Base-by-base conservation (phyloP, 1,140 invertebrate genomes). In the Metopolophium dirhodum region DNA sequence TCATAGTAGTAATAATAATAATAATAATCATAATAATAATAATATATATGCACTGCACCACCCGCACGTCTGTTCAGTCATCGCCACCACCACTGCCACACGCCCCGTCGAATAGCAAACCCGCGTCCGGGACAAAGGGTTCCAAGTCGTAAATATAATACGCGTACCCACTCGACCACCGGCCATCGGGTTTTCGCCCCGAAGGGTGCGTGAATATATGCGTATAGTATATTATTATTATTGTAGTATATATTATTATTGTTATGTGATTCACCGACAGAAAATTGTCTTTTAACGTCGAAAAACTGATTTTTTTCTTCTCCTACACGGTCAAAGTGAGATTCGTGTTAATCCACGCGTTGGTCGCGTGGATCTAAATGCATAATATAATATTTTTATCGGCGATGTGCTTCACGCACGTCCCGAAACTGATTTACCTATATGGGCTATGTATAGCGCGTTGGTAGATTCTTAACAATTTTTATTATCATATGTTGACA, bases 141-240 rank as follows among this genome's bases (percentile, higher is more conserved):
- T 85, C 23, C 23, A 85, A 85, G 83, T 85, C 83, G 83, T 85
- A 85, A 85, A 85, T 85, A 85, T 85, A 85, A 85, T 85, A 41
- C 23, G 41, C 41, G 37, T 85, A 41, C 37, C 41, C 37, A 85
- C 41, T 77, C 61, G 61, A 85, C 83, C 35, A 4, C 9, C 22
- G 83, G 37, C 23, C 35, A 83, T 61, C 11, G 30, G 9, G 77
- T 23, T 83, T 83, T 41, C 82, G 8, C 22, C 35, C 41, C 35
- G 37, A 85, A 41, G 41, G 83, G 35, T 23, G 61, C 14, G 4
- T 1, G 14, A 77, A 77, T 77, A n/a, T 77, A 77, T 77, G n/a
- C n/a, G n/a, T 77, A 77, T 77, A 77, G 30, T 77, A n/a, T 77
- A 77, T 77, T 77, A 77, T 77, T 77, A 54, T 54, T 22, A 54